phyloP scores from a whole-genome alignment of 2,888 invertebrate genomes.

The Clostera curtula region DNA sequence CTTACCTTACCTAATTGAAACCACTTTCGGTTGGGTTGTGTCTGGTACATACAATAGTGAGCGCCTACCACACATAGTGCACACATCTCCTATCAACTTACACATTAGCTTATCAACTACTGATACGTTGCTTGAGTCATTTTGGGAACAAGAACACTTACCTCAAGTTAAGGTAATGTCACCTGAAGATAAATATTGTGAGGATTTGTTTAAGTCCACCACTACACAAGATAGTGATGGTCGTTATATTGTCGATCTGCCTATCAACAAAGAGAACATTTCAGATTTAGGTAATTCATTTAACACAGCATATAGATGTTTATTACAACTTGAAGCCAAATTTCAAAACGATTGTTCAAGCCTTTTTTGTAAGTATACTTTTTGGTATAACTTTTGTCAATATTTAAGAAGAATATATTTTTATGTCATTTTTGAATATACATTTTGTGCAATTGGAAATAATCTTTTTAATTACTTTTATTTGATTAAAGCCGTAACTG shows the following conservation, averaged over 20 bases:
- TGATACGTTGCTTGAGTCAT: slow-evolving; percentile 3
- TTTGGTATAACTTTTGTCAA: no score
- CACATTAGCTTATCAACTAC: no score
- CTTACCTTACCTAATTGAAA: neutral
- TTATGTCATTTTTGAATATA: no score
- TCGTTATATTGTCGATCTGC: slow-evolving; percentile 6
- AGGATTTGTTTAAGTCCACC: slow-evolving; percentile 6
- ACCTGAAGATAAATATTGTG: slow-evolving; percentile 8
- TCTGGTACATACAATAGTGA: slow-evolving; percentile 3
- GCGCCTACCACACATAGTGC: neutral
- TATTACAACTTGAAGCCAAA: slow-evolving; percentile 10
- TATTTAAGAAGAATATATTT: no score
- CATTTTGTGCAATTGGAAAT: no score
- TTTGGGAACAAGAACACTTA: slow-evolving; percentile 10
- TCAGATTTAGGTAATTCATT: slow-evolving; percentile 13
- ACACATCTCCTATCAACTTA: no score
- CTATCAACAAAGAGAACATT: slow-evolving; percentile 6
- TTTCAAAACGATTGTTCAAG: no score
- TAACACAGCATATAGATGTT: slow-evolving; percentile 11
- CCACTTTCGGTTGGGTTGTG: slow-evolving; percentile 6
- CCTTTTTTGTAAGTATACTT: no score
- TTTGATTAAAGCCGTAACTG: no score
- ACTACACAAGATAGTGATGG: slow-evolving; percentile 5
- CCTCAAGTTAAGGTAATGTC: slow-evolving; percentile 2
- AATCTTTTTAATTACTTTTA: no score